Evolutionary conservation across 2,797 vertebrate genomes (phyloP).

Genomic region (Chaetophractus vellerosus): DNA sequence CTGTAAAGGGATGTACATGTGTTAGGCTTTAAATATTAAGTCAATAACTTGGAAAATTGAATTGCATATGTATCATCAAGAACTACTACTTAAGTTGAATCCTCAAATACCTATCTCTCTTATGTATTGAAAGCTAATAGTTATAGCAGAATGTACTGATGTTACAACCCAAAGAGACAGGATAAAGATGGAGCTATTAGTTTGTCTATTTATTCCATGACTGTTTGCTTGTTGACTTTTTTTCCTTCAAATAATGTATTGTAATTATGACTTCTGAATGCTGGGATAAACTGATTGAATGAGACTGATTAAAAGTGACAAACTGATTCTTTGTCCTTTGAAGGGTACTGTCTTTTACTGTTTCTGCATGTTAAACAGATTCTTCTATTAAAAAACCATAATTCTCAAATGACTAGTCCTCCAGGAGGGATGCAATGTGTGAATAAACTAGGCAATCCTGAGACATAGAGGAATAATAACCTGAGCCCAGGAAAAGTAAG

Average conservation of each 20-base stretch:
- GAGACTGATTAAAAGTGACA: neutral
- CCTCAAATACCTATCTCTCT: neutral
- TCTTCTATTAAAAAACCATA: neutral
- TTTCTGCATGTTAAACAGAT: neutral
- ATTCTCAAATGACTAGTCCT: neutral
- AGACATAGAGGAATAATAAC: neutral
- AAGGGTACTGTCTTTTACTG: neutral
- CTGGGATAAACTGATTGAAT: constrained; percentile 29
- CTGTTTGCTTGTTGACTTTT: constrained; percentile 21
- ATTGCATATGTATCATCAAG: neutral
- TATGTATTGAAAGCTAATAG: neutral
- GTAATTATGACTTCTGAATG: neutral
- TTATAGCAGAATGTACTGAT: neutral
- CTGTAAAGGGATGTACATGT: neutral
- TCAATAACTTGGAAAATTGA: constrained; percentile 5
- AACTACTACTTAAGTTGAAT: neutral
- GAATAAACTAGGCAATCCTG: neutral
- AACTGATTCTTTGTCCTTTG: neutral
- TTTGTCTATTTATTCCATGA: neutral
- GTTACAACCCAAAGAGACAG: neutral
- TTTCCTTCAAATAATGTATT: constrained; percentile 48
- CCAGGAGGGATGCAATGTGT: neutral
- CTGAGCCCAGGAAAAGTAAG: neutral
- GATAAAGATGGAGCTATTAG: neutral
- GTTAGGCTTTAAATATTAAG: constrained; percentile 36